Evolutionary conservation across 2,888 invertebrate genomes (phyloP), one percentile per base, ranked within the genome.

Genomic region (Tinea semifulvella): DNA sequence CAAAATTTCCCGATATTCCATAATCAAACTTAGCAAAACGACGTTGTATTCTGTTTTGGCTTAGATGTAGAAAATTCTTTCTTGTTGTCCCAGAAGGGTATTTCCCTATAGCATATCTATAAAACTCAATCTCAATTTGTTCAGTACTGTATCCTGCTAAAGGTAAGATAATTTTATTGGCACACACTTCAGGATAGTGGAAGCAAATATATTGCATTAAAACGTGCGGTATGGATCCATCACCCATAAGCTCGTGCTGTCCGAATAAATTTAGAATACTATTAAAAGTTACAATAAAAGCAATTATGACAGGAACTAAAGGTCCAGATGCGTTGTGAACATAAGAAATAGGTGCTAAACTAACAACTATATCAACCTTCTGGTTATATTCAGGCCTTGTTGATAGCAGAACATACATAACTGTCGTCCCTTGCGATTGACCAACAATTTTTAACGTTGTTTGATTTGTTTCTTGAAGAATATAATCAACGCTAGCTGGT

Each of bases 391-490:
- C 81, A 0, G 87, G 84, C 19, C 59, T 63, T 26, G 76, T 59
- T 1, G 85, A 79, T 2, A 69, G 61, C 73, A 85, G 76, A 0
- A 83, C 82, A 49, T 77, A 86, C 53, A 84, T 85, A 28, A 68
- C 56, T 0, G 86, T 85, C 0, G 84, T 84, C 16, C 91, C 92
- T 64, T 84, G 84, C 5, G 90, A 91, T 59, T 91, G 89, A 1
- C 90, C 92, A 5, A 88, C 65, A 58, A 88, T 89, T 53, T 83
- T 84, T 1, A 92, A 50, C 46, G 84, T 69, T 1, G 76, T 51
- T 27, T 79, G 68, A 1, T 80, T 75, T 0, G 88, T 88, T 3
- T 48, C 42, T 1, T 51, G 43, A 1, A 69, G 48, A 10, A 75
- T 55, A 43, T 63, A 63, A 50, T 76, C 70, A 4, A 73, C 82